Conservation (phyloP, 2,888 invertebrate species). For the Acrobasis repandana region DNA sequence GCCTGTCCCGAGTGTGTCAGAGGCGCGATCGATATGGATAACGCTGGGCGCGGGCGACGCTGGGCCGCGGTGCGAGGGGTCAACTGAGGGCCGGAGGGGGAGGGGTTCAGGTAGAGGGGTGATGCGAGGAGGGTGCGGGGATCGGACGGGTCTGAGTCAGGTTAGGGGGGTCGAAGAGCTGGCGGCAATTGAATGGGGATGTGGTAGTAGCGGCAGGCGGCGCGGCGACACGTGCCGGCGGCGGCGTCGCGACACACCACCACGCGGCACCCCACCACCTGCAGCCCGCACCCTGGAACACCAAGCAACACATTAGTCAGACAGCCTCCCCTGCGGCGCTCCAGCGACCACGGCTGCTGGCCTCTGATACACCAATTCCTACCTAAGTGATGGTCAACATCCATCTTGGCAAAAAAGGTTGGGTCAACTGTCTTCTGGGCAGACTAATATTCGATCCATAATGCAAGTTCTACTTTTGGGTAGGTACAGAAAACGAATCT, state of each 20-base stretch:
- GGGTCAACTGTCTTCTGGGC: background rate
- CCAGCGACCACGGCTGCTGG: background rate
- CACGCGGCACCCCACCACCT: constrained; percentile 97
- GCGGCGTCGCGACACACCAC: constrained; percentile 98
- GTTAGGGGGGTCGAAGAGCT: constrained; percentile 83
- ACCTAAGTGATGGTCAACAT: background rate
- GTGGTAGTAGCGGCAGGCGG: constrained; percentile 98
- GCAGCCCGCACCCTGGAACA: constrained; percentile 94
- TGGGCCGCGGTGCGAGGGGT: constrained; percentile 36
- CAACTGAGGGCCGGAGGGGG: constrained; percentile 28
- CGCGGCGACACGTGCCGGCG: constrained; percentile 95
- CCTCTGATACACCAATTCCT: constrained; percentile 1
- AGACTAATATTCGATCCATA: too few species aligned
- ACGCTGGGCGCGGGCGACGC: constrained; percentile 56
- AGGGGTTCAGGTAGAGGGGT: constrained; percentile 29
- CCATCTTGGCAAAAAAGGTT: background rate
- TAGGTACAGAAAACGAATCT: too few species aligned
- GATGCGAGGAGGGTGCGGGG: constrained; percentile 42
- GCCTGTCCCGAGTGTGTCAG: constrained; percentile 67
- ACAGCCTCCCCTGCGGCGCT: background rate
- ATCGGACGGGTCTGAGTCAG: constrained; percentile 40
- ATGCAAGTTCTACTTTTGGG: too few species aligned
- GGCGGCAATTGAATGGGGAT: constrained; percentile 95
- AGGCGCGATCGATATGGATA: constrained; percentile 70
- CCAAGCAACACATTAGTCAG: constrained; percentile 1